Percentiles rank a stretch among this genome's conserved stretches.
Evolutionary conservation across 1,140 invertebrate genomes (phyloP).

Genomic region (Hestina assimilis): DNA sequence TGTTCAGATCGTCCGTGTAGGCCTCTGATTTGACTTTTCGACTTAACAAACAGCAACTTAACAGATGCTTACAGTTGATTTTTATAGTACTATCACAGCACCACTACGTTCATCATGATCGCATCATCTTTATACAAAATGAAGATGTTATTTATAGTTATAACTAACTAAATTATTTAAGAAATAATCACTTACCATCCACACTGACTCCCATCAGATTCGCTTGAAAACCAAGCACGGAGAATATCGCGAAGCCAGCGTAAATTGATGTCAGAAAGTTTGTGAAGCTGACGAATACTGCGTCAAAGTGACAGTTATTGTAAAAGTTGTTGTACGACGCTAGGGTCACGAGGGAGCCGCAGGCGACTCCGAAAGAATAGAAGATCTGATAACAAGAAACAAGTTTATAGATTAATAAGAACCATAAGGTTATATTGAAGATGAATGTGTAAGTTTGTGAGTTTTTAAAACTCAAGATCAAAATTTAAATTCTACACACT

Average conservation of each 20-base stretch:
- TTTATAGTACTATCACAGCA: background rate
- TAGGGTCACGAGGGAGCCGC: slow-evolving; percentile 86
- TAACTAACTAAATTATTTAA: too few relatives aligned
- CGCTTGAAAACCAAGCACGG: slow-evolving; percentile 88
- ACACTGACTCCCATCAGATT: slow-evolving; percentile 82
- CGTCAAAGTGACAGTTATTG: slow-evolving; percentile 87
- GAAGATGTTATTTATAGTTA: background rate
- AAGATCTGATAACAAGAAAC: slow-evolving; percentile 80
- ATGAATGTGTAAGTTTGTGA: too few relatives aligned
- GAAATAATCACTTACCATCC: slow-evolving; percentile 59
- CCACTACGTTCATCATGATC: too few relatives aligned
- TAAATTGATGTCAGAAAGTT: slow-evolving; percentile 87
- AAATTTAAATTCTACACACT: too few relatives aligned
- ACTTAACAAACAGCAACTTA: too few relatives aligned
- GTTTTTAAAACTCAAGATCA: too few relatives aligned
- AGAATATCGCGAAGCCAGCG: slow-evolving; percentile 88
- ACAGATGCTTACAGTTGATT: too few relatives aligned
- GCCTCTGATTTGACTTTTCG: too few relatives aligned
- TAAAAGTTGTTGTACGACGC: slow-evolving; percentile 86
- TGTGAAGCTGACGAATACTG: slow-evolving; percentile 82
- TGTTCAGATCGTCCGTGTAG: too few relatives aligned
- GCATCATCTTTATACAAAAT: too few relatives aligned
- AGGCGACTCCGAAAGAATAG: slow-evolving; percentile 84
- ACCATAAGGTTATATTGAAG: background rate
- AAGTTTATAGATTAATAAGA: background rate